Base-by-base conservation (phyloP, 2,888 invertebrate species). In the Dryobota labecula region DNA sequence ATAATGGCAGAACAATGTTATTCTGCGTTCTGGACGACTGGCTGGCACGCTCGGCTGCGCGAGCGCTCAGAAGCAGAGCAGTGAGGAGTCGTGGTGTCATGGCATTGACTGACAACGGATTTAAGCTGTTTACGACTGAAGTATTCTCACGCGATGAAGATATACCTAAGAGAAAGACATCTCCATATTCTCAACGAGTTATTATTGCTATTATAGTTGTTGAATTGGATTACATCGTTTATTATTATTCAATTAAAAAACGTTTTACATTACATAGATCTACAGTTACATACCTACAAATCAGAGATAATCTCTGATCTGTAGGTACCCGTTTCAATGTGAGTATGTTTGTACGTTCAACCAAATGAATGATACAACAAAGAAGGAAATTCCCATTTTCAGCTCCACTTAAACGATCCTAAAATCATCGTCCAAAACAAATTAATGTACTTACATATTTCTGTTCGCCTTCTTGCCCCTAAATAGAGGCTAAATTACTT, bases 21-120 rank as follows among this genome's bases (percentile, higher is more conserved):
- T 45, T 65, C 18, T 49, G 69, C 72, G 83, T 84, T 83, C 82
- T 84, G 84, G 72, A 36, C 74, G 72, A 84, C 70, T 76, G 73
- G 45, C 56, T 43, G 69, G 72, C 67, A 71, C 76, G 84, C 69
- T 73, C 58, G 73, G 68, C 47, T 65, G 82, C 60, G 45, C 64
- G 41, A 57, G 82, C 49, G 77, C 76, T 36, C 27, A 15, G 38
- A 41, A 33, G 56, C n/a, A 1, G 38, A 30, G 43, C 63, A 20
- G 33, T 24, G 47, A 54, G 56, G 51, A 57, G 47, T 20, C 70
- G 30, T 27, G 11, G 20, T 53, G 60, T 45, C 51, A 62, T 66
- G 76, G 58, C 76, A 75, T 67, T 80, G 66, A 61, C 54, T 64
- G 60, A 13, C 75, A 4, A 33, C 11, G 18, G 27, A 43, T 36